Conservation (phyloP, 2,113 vertebrate genomes). For the Paraplagusia blochii region DNA sequence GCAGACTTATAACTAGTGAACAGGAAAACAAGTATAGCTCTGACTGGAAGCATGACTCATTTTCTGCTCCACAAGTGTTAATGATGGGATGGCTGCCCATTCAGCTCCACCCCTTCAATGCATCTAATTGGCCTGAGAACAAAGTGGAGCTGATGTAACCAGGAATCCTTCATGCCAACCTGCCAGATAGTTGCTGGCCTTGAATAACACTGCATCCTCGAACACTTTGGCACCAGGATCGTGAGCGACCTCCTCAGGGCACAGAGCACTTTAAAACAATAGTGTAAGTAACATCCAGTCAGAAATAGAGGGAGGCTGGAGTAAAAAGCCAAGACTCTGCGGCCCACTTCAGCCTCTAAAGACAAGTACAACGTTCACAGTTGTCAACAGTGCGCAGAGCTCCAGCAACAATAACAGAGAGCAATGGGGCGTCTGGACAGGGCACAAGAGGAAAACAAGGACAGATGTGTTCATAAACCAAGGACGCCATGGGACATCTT, state of each 20-base stretch:
- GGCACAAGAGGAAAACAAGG: conserved; percentile 52
- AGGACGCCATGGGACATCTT: conserved; percentile 30
- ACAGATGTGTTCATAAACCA: conserved; percentile 61
- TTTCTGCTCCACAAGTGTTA: conserved; percentile 66
- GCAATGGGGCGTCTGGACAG: conserved; percentile 42
- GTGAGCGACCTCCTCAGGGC: conserved; percentile 68
- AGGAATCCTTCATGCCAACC: conserved; percentile 58
- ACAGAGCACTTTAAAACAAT: conserved; percentile 65
- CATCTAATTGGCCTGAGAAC: conserved; percentile 65
- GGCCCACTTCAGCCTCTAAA: conserved; percentile 38
- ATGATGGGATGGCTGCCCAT: conserved; percentile 51
- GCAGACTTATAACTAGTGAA: conserved; percentile 38
- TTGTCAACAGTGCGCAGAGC: conserved; percentile 40
- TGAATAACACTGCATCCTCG: conserved; percentile 56
- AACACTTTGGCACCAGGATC: conserved; percentile 55
- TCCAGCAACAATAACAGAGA: conserved; percentile 59
- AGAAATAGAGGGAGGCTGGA: conserved; percentile 37
- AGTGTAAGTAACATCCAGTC: conserved; percentile 48
- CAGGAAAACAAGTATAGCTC: conserved; percentile 56
- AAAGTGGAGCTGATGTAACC: conserved; percentile 61
- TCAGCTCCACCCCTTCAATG: conserved; percentile 44
- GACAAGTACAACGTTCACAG: conserved; percentile 50
- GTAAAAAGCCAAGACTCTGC: conserved; percentile 47
- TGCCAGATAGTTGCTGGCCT: conserved; percentile 66
- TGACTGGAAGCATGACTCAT: conserved; percentile 71